A percentile compares a stretch with the other conserved stretches of the same genome.
These are phyloP conservation scores for Drosophila anceps DNA, from an alignment of 2,888 invertebrate genomes.

Conservation along the genomic window DNA sequence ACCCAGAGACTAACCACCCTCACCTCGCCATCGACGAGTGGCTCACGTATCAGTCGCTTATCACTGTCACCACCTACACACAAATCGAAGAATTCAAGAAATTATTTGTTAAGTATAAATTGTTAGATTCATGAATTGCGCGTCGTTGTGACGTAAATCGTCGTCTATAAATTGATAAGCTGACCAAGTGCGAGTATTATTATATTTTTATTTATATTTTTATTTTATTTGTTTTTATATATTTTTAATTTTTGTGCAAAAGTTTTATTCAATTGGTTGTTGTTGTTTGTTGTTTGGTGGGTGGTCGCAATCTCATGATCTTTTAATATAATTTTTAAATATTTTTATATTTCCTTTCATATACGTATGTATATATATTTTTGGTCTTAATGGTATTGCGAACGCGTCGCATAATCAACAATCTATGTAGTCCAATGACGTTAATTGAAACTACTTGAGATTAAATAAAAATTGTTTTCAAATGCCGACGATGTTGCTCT, in stretches of 20 bases:
- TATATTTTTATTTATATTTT: conserved; percentile 3
- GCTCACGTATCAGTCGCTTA: conserved; percentile 37
- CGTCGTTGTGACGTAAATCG: conserved; percentile 66
- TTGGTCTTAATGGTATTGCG: conserved; percentile 60
- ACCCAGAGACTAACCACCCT: conserved; percentile 24
- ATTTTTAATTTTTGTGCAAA: conserved; percentile 8
- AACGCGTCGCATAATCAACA: conserved; percentile 64
- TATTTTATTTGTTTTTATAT: background rate
- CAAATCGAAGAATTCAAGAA: conserved; percentile 9
- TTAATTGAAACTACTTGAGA: conserved; percentile 80
- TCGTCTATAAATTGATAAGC: conserved; percentile 47
- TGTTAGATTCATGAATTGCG: conserved; percentile 71
- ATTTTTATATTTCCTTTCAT: conserved; percentile 32
- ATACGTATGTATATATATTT: conserved; percentile 4
- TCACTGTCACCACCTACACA: conserved; percentile 44
- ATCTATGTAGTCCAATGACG: conserved; percentile 81
- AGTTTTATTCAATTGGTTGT: conserved; percentile 26
- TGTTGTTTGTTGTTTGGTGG: conserved; percentile 40
- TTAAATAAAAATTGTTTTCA: conserved; percentile 69
- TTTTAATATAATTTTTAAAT: conserved; percentile 53
- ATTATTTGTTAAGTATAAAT: conserved; percentile 56
- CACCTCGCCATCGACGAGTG: conserved; percentile 21
- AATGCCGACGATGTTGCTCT: conserved; percentile 31
- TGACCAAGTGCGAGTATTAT: conserved; percentile 43
- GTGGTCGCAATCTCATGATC: conserved; percentile 56